Conservation (phyloP, 2,113 vertebrate species). For the Odocoileus virginianus region DNA sequence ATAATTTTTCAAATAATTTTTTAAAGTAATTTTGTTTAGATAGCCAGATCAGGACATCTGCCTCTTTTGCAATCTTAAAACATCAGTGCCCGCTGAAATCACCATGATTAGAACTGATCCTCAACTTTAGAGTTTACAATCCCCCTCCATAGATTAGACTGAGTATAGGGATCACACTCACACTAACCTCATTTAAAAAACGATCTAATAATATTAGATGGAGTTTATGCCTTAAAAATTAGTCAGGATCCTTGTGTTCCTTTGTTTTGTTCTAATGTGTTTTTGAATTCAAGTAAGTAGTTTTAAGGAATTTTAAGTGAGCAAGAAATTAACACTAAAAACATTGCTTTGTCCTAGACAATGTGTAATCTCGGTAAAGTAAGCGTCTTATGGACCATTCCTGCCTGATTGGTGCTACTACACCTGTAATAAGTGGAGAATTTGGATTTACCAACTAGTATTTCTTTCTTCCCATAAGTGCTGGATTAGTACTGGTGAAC, state of each 20-base stretch:
- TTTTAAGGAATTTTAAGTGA: background rate
- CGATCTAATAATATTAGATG: background rate
- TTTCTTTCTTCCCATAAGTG: background rate
- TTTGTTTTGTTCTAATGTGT: background rate
- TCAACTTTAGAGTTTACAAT: background rate
- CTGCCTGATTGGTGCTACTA: background rate
- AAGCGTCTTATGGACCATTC: background rate
- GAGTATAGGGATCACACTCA: background rate
- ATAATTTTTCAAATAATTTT: background rate
- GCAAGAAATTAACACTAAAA: background rate
- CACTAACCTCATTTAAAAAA: background rate
- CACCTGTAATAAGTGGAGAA: background rate
- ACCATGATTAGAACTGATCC: background rate
- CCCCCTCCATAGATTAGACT: background rate
- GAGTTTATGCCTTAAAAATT: background rate
- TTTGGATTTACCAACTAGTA: background rate
- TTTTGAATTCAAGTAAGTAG: background rate
- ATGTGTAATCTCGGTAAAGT: background rate
- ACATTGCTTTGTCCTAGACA: background rate
- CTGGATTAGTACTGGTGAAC: background rate
- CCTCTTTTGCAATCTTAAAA: background rate
- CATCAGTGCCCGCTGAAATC: background rate
- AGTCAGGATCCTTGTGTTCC: background rate
- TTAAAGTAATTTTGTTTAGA: background rate
- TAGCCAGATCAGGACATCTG: background rate